Base-by-base conservation (phyloP, 2,113 vertebrate genomes). In the Chaenogobius annularis region DNA sequence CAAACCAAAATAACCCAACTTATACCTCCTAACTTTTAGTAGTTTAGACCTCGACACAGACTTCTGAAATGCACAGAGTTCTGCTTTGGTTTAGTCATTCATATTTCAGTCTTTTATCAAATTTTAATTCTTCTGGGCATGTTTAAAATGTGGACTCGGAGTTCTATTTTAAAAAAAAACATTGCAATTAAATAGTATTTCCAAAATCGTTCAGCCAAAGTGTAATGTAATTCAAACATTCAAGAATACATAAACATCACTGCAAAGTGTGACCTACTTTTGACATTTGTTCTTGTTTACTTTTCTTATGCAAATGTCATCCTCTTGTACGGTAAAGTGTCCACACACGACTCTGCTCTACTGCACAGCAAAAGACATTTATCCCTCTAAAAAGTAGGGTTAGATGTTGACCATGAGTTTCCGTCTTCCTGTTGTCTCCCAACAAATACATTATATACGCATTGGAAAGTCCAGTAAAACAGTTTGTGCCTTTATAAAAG, bases 401-500 rank as follows among this genome's bases (percentile, higher is more conserved):
- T 50, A 50, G 15, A 50, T 50, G 47, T 50, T 4, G 19, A 54
- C 10, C 50, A n/a, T 54, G 9, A 54, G 19, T n/a, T 52, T 54
- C 50, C 1, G 15, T n/a, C n/a, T n/a, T n/a, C n/a, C n/a, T n/a
- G 20, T 19, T 50, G 50, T 54, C 7, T 19, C 10, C 19, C n/a
- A 19, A 10, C 50, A 54, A 54, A n/a, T 20, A 20, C 50, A 54
- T n/a, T 20, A 1, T 5, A 54, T 7, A 20, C 50, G 0, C 19
- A 54, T 20, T 54, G n/a, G 1, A 54, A 20, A 10, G 7, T 54
- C 2, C 50, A 10, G 50, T 50, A 50, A 17, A 46, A 12, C 12
- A 54, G 66, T 50, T 55, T 15, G 64, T 70, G 66, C 26, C 14
- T 54, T 70, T 67, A 15, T 8, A 62, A 67, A 72, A 85, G 56